Base-by-base conservation (phyloP, 2,797 vertebrate species). In the Lates japonicus region DNA sequence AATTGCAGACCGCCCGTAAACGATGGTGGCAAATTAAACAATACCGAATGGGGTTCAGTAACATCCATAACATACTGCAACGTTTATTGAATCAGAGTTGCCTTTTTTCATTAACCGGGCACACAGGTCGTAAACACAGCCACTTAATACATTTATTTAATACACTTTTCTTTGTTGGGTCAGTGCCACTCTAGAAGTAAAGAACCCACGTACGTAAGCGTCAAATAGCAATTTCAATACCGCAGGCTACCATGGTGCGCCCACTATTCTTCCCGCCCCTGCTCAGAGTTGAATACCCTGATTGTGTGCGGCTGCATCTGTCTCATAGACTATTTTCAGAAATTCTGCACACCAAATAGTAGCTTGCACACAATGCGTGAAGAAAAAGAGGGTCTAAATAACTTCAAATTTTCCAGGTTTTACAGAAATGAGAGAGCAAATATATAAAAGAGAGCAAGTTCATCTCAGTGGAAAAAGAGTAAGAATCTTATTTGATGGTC, bases 161-260 rank as follows among this genome's bases (percentile, higher is more conserved):
- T n/a, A n/a, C n/a, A n/a, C n/a, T 5, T 46, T 42, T 16, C 22
- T 70, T 61, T 70, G 33, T 63, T 59, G 7, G 10, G 31, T 44
- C n/a, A 57, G 7, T 46, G 19, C 20, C 59, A 20, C 6, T 61
- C 29, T 55, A n/a, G 39, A 61, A 66, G 29, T n/a, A n/a, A n/a
- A n/a, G n/a, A n/a, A n/a, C n/a, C n/a, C n/a, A n/a, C n/a, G n/a
- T n/a, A n/a, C n/a, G 55, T n/a, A 67, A 57, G 12, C 68, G 71
- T 78, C 55, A 79, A 64, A 79, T 37, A 57, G 9, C 42, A 49
- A 80, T 67, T 67, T 67, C 46, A 41, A 31, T 29, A 16, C 55
- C 42, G 35, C 11, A n/a, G 52, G 63, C 31, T 49, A 19, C 55
- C 6, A 69, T 9, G 14, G 33, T 8, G 5, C 2, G 0, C 41